Evolutionary conservation across 2,888 invertebrate species (phyloP).

Genomic region (Lasius fuliginosus): DNA sequence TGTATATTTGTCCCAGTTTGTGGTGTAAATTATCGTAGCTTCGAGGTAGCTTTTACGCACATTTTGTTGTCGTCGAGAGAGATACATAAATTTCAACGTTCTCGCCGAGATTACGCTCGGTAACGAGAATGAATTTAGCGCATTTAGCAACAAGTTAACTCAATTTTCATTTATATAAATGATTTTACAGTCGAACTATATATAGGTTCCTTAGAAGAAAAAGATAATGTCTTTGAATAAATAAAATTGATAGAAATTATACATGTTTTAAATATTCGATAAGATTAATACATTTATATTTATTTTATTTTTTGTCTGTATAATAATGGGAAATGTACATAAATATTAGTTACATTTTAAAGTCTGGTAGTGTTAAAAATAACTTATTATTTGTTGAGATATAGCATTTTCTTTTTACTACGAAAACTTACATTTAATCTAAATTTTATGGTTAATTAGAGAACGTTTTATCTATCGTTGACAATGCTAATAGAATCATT

Average conservation of each 20-base stretch:
- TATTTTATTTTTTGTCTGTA: neutral
- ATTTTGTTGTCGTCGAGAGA: conserved; percentile 5
- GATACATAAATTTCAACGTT: conserved; percentile 29
- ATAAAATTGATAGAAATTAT: neutral
- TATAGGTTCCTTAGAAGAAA: neutral
- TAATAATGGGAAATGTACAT: neutral
- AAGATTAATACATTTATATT: neutral
- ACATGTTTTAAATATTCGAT: neutral
- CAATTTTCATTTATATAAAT: neutral
- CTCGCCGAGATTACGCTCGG: neutral
- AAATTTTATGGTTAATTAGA: neutral
- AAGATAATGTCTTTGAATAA: neutral
- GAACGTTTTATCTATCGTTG: neutral
- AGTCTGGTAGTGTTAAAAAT: neutral
- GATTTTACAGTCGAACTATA: neutral
- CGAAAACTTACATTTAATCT: neutral
- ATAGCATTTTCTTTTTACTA: neutral
- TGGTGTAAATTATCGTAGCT: neutral
- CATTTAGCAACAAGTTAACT: neutral
- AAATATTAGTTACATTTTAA: neutral
- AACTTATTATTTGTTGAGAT: neutral
- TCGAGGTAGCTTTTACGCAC: neutral
- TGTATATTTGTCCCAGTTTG: neutral
- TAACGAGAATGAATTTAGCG: conserved; percentile 33
- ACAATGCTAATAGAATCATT: neutral